Base-by-base conservation (phyloP, 2,797 vertebrate genomes). In the Muraenolepis orangiensis region DNA sequence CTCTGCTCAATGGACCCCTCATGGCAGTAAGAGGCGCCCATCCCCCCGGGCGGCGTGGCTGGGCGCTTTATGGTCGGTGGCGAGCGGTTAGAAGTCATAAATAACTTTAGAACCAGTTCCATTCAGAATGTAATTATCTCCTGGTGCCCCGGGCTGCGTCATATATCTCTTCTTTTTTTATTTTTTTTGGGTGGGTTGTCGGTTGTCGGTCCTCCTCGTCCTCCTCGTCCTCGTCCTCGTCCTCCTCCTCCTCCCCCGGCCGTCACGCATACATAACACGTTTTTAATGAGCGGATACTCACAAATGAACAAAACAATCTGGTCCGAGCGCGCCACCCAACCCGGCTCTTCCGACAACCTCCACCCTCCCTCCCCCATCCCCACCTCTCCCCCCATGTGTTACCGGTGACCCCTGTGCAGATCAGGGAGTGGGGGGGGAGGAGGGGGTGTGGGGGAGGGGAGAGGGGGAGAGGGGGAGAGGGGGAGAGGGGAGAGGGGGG, bases 101-200 rank as follows among this genome's bases (percentile, higher is more conserved):
- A 97, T 96, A 96, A 97, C 96, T 97, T 93, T 93, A 96, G 93
- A 97, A 96, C 94, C 96, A 95, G 96, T 96, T 95, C 98, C 97
- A 98, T 97, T 97, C 94, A 94, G 96, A 97, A 98, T 97, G 96
- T 96, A 98, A 98, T 98, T 98, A 98, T 97, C 96, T 97, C 95
- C 95, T 95, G 94, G 12, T 95, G 96, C 97, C 96, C 91, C 88
- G 89, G 95, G 96, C 94, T 93, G n/a, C 94, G 95, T 95, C 95
- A 97, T 98, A 97, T 96, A 98, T 98, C 96, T 98, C 95, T 76
- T 89, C 12, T 11, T 12, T 11, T 12, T 36, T 36, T 36, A 4
- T 36, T 6, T 11, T n/a, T n/a, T n/a, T n/a, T n/a, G n/a, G n/a
- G n/a, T n/a, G n/a, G n/a, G n/a, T n/a, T n/a, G n/a, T n/a, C n/a